Evolutionary conservation across 2,888 invertebrate genomes (phyloP), one percentile per base, ranked within the genome.

Genomic region (Ormyrus thymus): DNA sequence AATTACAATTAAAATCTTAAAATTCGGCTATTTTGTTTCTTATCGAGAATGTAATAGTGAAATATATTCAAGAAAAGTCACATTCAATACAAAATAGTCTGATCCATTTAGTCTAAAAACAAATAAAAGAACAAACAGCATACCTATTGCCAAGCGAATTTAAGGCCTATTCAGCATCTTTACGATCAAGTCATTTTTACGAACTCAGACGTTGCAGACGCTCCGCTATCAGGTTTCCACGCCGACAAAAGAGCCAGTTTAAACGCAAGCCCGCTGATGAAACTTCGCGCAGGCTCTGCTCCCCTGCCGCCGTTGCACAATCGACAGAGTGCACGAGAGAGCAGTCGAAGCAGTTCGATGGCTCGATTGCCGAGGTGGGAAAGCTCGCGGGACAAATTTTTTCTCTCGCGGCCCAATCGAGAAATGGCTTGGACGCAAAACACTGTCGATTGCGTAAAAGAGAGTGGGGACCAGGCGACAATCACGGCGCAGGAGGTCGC

Each of bases 391-490:
- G 7, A 7, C n/a, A 43, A 8, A 5, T 7, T 11, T n/a, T 53
- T 3, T n/a, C 43, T 46, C n/a, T 11, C 61, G 66, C 7, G 50
- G 58, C 66, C 65, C 58, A 59, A 46, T 82, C 82, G 81, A 81
- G 79, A 82, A 74, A 77, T 62, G 48, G 56, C 73, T 62, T 50
- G 29, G 69, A 74, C 45, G 62, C 84, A 85, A 89, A 88, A 86
- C 86, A 88, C 85, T 88, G 88, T 89, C 88, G 88, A 89, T 88
- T 88, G 88, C 88, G 87, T 87, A 88, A 88, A 87, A 85, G 87
- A 87, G 87, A 88, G 83, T 84, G 74, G 13, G n/a, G 69, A 89
- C 65, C 81, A 86, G 87, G 87, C 80, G 15, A 75, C 6, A 83
- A 89, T 82, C 81, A 84, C 61, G n/a, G 10, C 13, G 1, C 6